Conservation (phyloP, 2,113 vertebrate species). For the Seriola dumerili region DNA sequence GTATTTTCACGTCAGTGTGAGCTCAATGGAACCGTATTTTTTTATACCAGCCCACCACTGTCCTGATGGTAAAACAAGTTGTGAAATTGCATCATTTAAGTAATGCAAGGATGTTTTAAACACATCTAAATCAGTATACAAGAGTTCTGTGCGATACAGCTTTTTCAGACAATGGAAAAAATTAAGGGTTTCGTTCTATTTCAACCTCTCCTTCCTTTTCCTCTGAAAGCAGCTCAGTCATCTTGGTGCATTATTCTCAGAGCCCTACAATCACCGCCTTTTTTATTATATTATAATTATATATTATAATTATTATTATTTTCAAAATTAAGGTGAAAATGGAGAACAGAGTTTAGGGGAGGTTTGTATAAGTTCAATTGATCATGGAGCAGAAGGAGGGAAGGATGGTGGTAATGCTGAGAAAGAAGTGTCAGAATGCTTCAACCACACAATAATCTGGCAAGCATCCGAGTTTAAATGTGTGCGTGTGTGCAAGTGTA, state of each 20-base stretch:
- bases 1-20: too few species aligned
- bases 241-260: background rate
- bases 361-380: background rate
- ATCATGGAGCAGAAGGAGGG: background rate
- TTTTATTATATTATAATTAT: too few species aligned
- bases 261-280: background rate
- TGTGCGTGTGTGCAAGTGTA: background rate
- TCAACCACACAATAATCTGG: constrained; percentile 2
- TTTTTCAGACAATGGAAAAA: background rate
- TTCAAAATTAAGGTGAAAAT: background rate
- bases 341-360: fast-evolving
- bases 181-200: background rate
- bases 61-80: too few species aligned
- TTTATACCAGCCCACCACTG: too few species aligned
- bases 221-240: background rate
- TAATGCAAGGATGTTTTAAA: background rate
- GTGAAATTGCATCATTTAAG: background rate
- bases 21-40: too few species aligned
- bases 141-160: background rate
- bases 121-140: background rate
- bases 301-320: too few species aligned
- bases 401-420: background rate
- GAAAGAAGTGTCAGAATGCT: background rate
- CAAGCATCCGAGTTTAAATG: constrained; percentile 8
- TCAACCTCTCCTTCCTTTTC: background rate